Evolutionary conservation across 2,888 invertebrate genomes (phyloP), one percentile per base, ranked within the genome.

Genomic region (Megaustenia siamemsis): DNA sequence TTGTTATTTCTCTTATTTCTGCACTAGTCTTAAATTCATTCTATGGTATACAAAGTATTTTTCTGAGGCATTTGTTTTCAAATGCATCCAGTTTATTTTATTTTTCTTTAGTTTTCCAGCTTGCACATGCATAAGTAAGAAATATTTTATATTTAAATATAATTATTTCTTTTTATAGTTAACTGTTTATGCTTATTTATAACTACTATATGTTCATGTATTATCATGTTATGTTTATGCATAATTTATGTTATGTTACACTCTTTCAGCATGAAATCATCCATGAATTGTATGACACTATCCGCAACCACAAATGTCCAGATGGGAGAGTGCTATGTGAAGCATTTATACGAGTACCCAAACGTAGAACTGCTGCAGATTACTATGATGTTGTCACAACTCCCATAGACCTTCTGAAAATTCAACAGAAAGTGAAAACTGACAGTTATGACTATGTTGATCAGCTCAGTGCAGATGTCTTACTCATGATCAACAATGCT

Each of bases 401-500:
- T 93, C 99, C 99, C 1, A 99, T 99, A 93, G 99, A 99, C 94
- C 95, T 99, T 92, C 94, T 98, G 68, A 96, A 97, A 94, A 98
- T 99, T 4, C 98, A 99, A 94, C 98, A 98, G 93, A 99, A 99
- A 94, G 94, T 99, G 18, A 98, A 98, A 95, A 98, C 97, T 0
- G 99, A 99, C 90, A 98, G 98, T 82, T 99, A 99, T 94, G 97
- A 97, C 89, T 98, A 98, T 93, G 95, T 99, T 89, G 98, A 98
- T 49, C 98, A 98, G 92, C 95, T 99, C 86, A 96, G 97, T 63
- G 95, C 96, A 15, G 99, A 99, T 93, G 96, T 99, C 89, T 97
- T 98, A 92, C 95, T 98, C 56, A 95, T 99, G 91, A 96, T 98
- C 45, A 97, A 96, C 90, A 99, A 99, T 95, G 98, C 99, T 0